Evolutionary conservation across 2,797 vertebrate genomes (phyloP), one percentile per base, ranked within the genome.

Genomic region (Babyrousa celebensis): DNA sequence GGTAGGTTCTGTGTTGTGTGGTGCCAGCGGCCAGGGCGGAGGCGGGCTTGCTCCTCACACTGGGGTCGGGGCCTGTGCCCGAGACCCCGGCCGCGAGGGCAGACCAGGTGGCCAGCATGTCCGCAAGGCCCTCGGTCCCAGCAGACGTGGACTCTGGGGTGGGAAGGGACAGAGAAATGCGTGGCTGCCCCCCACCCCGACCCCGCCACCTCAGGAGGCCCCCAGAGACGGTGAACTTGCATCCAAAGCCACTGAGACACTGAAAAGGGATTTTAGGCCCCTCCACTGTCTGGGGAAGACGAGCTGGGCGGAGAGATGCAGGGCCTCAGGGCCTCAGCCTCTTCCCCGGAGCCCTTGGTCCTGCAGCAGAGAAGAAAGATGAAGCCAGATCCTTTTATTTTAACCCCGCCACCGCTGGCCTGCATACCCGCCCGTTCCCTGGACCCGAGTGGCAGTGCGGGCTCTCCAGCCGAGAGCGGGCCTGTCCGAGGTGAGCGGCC

Each of bases 201-300:
- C 14, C 52, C 15, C 56, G 14, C 56, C 15, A 16, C 67, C 54
- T 70, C 17, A 63, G 6, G 12, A 52, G 63, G 29, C 29, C 32
- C 23, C 40, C 56, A 20, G 40, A 77, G 94, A 84, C 67, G 20
- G 65, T 62, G 62, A 92, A 48, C 79, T 67, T 78, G 88, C 62
- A 85, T 12, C 71, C 78, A 94, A 58, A 87, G 75, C 40, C 70
- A 63, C 77, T 23, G 71, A 95, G 60, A 74, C 94, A 54, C 1
- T 60, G 18, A 17, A 86, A 58, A n/a, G 52, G 52, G 21, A 11
- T 70, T 27, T 29, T 21, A 78, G 36, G 25, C 1, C 15, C 6
- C 23, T 36, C 15, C 5, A 29, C 25, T 72, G 25, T 43, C 58
- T 62, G 17, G 54, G 88, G 60, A 36, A 56, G 36, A 3, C 27